Percentiles rank a stretch among this genome's conserved stretches.
Evolutionary conservation across 2,113 vertebrate species (phyloP).

Genomic region (Gymnorhina tibicen): DNA sequence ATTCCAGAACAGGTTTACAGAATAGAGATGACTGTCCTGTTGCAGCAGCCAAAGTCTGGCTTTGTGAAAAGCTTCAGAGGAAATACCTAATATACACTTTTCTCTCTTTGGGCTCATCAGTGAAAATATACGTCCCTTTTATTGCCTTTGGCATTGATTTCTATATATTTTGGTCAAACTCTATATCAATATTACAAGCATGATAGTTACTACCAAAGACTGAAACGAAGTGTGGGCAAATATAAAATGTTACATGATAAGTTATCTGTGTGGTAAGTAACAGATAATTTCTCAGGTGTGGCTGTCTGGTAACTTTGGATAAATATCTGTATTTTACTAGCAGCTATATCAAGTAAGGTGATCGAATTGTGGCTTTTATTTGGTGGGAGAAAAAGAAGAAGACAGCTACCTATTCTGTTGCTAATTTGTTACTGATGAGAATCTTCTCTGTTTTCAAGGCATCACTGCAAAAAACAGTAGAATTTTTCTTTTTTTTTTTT

Average conservation of each 20-base stretch:
- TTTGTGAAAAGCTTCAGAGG: not conserved
- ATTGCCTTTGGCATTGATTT: not conserved
- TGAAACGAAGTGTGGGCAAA: not conserved
- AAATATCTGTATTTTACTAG: not conserved
- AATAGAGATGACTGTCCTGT: not conserved
- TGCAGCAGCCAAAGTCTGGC: not conserved
- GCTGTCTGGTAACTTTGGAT: not conserved
- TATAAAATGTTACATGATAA: not conserved
- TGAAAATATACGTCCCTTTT: not conserved
- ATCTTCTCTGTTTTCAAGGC: not conserved
- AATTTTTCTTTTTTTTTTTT: not conserved
- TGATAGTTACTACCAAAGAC: not conserved
- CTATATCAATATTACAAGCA: not conserved
- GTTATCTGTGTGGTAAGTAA: not conserved
- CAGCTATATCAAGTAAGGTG: not conserved
- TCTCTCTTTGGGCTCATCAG: not conserved
- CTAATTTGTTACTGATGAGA: not conserved
- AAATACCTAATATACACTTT: not conserved
- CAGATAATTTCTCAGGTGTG: not conserved
- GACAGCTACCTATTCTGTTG: not conserved
- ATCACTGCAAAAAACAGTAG: not conserved
- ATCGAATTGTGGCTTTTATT: not conserved
- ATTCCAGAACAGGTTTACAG: not conserved
- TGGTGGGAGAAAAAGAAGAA: not conserved
- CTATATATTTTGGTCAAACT: not conserved